Evolutionary conservation across 2,113 vertebrate genomes (phyloP), one percentile per base, ranked within the genome.

Genomic region (Salminus brasiliensis): DNA sequence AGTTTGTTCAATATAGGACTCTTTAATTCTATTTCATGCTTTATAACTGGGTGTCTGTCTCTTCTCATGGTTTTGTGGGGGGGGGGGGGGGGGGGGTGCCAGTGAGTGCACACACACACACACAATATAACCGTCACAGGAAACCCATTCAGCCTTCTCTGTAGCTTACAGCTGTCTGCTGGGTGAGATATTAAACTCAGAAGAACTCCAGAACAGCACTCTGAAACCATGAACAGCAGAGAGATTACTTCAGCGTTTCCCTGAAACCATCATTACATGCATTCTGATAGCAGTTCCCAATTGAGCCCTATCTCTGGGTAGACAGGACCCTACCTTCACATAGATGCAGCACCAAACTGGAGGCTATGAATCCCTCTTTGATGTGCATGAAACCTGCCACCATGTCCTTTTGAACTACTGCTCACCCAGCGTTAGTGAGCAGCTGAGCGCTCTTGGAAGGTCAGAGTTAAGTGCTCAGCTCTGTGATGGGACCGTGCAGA

Each of bases 101-200:
- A 73, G 70, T 1, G 32, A 68, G 76, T 74, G 53, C 74, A 76
- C 67, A 69, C 43, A 82, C n/a, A n/a, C n/a, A n/a, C n/a, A n/a
- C 66, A 53, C 27, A 78, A 45, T 36, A 60, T 49, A 25, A 74
- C 41, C 45, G 5, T 39, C 15, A 76, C 30, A 63, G 59, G 15
- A 71, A 30, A 13, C 4, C 52, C 6, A 29, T 47, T 68, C 29
- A 62, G 43, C 41, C 55, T 60, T 36, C 41, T 4, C 43, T 15
- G 60, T 41, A 39, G 32, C 25, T 34, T 36, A 36, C 32, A 23
- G 45, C 43, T 66, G 60, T 55, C 13, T 45, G 21, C 13, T 34
- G 69, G 10, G 59, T 25, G 13, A 16, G 7, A 55, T 43, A 21
- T 66, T 11, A 27, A 72, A 72, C 21, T 16, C 12, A 0, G 21